Base-by-base conservation (phyloP, 2,797 vertebrate species). In the Macropodus opercularis region DNA sequence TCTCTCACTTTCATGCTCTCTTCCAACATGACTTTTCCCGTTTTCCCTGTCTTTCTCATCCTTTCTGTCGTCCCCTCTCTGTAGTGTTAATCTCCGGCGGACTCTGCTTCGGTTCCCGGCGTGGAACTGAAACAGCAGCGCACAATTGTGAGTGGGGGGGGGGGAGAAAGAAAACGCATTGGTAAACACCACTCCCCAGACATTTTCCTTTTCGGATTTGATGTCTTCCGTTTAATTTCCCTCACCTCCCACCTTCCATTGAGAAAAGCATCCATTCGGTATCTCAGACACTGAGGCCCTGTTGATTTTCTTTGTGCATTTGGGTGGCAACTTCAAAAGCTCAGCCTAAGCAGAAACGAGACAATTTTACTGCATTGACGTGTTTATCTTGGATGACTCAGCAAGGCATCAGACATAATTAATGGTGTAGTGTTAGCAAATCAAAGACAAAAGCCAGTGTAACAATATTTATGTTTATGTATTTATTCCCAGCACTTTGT, bases 71-170 rank as follows among this genome's bases (percentile, higher is more conserved):
- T 11, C 7, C 1, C 14, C 50, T 43, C 61, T 80, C 69, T 81
- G 79, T 72, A 62, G 79, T 75, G 69, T 84, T 87, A 87, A 89
- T 87, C 83, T 87, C 81, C 86, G 81, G 83, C 85, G 86, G 83
- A 84, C 84, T 81, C 77, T 58, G 80, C 55, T 85, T 73, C 70
- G 39, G 41, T 79, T 85, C 80, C 52, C 79, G 79, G 80, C 55
- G 6, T 81, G 81, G 32, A 66, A 73, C 76, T 46, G 29, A 77
- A 85, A 83, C 82, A 69, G 75, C 70, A 49, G 56, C 74, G 47
- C 43, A 57, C 40, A 77, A 72, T 63, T 85, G 59, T 58, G 55
- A 62, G n/a, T n/a, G n/a, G n/a, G n/a, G n/a, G n/a, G 34, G 63
- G 32, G 2, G 26, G 48, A 43, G 65, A 58, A 63, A 34, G 34